These are phyloP conservation scores for Pipra filicauda DNA, from an alignment of 2,113 vertebrate genomes.

Conservation along the genomic window DNA sequence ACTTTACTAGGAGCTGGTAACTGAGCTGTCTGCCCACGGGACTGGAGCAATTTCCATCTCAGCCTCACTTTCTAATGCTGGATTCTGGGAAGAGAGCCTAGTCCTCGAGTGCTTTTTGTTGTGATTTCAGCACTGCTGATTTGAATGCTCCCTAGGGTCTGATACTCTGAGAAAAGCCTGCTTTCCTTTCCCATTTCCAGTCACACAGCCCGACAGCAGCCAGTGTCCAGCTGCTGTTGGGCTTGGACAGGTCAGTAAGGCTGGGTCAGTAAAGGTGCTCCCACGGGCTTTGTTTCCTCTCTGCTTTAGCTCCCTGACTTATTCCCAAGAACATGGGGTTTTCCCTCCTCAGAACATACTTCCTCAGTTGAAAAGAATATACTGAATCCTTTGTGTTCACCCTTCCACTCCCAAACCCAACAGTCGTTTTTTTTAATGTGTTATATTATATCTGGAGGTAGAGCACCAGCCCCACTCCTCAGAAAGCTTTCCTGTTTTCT, in stretches of 20 bases:
- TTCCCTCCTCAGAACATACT: not conserved
- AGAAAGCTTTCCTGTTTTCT: not conserved
- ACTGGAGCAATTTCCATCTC: not conserved
- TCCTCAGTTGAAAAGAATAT: not conserved
- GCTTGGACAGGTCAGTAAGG: too few relatives aligned
- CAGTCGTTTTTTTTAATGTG: fast-evolving
- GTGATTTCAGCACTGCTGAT: not conserved
- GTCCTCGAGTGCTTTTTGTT: not conserved
- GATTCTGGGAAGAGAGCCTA: not conserved
- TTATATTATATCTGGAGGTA: not conserved
- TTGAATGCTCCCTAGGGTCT: not conserved
- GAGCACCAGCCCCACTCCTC: not conserved
- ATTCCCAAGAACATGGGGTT: not conserved
- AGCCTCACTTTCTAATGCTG: not conserved
- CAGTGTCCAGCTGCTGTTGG: not conserved
- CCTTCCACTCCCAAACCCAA: not conserved
- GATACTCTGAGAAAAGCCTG: not conserved
- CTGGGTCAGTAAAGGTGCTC: not conserved
- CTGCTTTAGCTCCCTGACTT: not conserved
- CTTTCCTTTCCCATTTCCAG: not conserved
- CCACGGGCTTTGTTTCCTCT: not conserved
- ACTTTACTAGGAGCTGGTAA: not conserved
- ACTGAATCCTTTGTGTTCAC: not conserved
- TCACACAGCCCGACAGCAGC: not conserved
- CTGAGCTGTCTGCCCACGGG: not conserved